A percentile compares a stretch with the other conserved stretches of the same genome.
Conservation (phyloP, 1,140 invertebrate species). For the Macrostomum lignano region DNA sequence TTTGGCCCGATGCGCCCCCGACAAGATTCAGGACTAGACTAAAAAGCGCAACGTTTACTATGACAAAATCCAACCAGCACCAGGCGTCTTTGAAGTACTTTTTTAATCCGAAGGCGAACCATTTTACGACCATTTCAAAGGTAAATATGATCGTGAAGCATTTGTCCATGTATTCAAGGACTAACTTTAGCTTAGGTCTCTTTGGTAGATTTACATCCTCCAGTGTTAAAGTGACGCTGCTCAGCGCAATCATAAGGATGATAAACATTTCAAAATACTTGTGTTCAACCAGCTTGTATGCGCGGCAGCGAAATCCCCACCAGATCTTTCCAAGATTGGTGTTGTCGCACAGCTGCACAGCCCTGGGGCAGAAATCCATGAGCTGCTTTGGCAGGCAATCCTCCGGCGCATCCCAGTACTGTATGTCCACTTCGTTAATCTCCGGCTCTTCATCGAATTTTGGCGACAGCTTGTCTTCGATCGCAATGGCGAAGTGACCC, state of each 20-base stretch:
- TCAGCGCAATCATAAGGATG: conserved; percentile 76
- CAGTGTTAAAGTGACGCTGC: conserved; percentile 71
- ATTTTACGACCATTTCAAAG: conserved; percentile 85
- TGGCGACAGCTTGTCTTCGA: not conserved
- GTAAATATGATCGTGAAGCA: conserved; percentile 88
- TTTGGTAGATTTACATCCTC: conserved; percentile 67
- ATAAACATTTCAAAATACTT: conserved; percentile 89
- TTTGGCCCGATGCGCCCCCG: conserved; percentile 19
- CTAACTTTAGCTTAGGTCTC: conserved; percentile 46
- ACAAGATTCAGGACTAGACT: not conserved
- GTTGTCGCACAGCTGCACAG: not conserved
- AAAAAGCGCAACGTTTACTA: conserved; percentile 40
- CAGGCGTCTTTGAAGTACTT: conserved; percentile 84
- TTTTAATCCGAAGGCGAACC: conserved; percentile 64
- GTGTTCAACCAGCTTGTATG: conserved; percentile 71
- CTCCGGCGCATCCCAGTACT: not conserved
- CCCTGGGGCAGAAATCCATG: not conserved
- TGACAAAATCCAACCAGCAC: conserved; percentile 88
- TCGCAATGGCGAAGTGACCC: too few species aligned
- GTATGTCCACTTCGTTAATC: conserved; percentile 1
- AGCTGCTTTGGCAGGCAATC: conserved; percentile 5
- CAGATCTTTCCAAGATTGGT: conserved; percentile 46
- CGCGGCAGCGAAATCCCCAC: conserved; percentile 56
- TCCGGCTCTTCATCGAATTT: conserved; percentile 4
- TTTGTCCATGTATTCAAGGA: conserved; percentile 72